These are phyloP conservation scores for Rhinichthys klamathensis DNA, from an alignment of 2,113 vertebrate genomes.

Conservation along the genomic window DNA sequence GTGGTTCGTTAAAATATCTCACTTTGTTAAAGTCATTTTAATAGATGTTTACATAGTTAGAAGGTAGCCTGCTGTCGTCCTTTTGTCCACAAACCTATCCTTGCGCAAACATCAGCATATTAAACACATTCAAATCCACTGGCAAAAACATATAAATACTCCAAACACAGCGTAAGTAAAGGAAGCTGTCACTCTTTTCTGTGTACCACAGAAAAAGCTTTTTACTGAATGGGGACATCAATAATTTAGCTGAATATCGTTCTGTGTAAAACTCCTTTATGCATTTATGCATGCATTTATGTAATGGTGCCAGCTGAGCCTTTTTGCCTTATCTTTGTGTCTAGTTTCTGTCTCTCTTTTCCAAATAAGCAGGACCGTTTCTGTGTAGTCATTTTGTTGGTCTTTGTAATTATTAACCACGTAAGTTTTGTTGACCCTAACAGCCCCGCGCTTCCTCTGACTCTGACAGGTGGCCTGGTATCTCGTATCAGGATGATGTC, in stretches of 20 bases:
- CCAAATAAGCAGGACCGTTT: conserved; percentile 28
- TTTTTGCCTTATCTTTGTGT: conserved; percentile 59
- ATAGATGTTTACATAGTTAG: conserved; percentile 4
- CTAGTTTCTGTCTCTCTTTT: conserved; percentile 17
- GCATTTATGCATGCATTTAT: conserved; percentile 15
- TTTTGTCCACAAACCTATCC: neutral
- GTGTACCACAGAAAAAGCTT: conserved; percentile 7
- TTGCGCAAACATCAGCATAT: conserved; percentile 4
- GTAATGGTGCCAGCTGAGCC: neutral
- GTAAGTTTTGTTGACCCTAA: neutral
- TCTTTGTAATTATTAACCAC: conserved; percentile 46
- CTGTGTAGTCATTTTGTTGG: neutral
- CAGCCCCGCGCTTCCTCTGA: conserved; percentile 36
- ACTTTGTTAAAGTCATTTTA: neutral
- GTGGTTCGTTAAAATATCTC: neutral
- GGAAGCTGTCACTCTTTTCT: neutral
- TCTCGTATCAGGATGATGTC: conserved; percentile 75
- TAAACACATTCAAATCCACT: neutral
- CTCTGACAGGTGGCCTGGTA: conserved; percentile 59
- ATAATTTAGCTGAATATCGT: conserved; percentile 40
- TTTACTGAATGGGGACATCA: conserved; percentile 18
- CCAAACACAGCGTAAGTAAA: neutral
- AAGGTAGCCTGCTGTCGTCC: neutral
- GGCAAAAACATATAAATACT: neutral
- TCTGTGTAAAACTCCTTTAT: conserved; percentile 5